Evolutionary conservation across 92 coral and sea anemone genomes (phyloP).

Genomic region (Scolanthus callimorphus): DNA sequence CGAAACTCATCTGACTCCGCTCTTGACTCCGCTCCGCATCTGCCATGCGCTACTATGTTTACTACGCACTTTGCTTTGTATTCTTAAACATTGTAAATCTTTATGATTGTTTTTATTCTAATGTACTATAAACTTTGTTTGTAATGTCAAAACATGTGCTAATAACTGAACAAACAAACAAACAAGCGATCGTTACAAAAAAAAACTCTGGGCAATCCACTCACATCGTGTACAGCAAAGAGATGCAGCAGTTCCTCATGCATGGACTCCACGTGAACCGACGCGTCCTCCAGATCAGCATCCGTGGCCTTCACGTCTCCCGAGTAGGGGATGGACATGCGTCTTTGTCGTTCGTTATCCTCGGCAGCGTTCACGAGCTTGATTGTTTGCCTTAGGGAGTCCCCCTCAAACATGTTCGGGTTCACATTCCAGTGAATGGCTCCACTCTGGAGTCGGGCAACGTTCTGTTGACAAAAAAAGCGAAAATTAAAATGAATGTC

Average conservation of each 20-base stretch:
- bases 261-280: conserved; percentile 58
- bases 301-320: conserved; percentile 52
- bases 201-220: too few relatives aligned
- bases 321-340: conserved; percentile 76
- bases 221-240: conserved; percentile 91
- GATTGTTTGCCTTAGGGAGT: neutral
- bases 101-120: too few relatives aligned
- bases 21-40: too few relatives aligned
- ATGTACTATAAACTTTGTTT: too few relatives aligned
- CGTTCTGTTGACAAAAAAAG: neutral
- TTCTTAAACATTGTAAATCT: too few relatives aligned
- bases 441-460: neutral
- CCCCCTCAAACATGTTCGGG: conserved; percentile 3
- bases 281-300: conserved; percentile 53
- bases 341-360: conserved; percentile 66
- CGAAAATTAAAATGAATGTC: neutral
- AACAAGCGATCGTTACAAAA: too few relatives aligned
- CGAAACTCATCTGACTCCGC: too few relatives aligned
- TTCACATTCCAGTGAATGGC: neutral
- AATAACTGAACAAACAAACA: too few relatives aligned
- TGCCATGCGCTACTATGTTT: too few relatives aligned
- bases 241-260: conserved; percentile 89
- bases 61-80: too few relatives aligned
- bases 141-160: too few relatives aligned
- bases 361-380: conserved; percentile 69